Evolutionary conservation across 2,113 vertebrate genomes (phyloP).

Genomic region (Gracilinanus agilis): DNA sequence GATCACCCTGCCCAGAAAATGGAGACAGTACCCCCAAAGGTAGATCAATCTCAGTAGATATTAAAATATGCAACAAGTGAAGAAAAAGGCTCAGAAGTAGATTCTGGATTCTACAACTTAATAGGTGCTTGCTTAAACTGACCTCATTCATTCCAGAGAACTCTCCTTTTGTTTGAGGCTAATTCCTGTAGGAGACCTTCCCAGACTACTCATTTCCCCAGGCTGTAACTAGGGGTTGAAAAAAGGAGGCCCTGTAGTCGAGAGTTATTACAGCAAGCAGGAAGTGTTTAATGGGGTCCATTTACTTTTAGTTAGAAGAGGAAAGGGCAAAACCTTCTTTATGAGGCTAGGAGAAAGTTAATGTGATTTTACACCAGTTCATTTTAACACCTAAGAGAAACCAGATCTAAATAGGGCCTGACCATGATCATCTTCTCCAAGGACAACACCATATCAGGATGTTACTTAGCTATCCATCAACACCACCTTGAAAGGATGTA

Average conservation of each 20-base stretch:
- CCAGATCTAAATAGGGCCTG: background rate
- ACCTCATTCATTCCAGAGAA: constrained; percentile 3
- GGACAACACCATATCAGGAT: background rate
- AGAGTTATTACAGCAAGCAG: constrained; percentile 74
- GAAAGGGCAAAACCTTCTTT: constrained; percentile 72
- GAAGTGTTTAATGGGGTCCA: constrained; percentile 77
- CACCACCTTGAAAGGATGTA: too few relatives aligned
- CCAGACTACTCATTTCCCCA: constrained; percentile 62
- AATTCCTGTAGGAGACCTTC: constrained; percentile 62
- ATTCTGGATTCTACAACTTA: background rate
- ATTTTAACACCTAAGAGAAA: constrained; percentile 47
- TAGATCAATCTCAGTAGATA: background rate
- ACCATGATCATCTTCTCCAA: background rate
- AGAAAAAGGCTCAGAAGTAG: background rate
- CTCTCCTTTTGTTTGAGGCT: constrained; percentile 60
- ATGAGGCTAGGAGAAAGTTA: constrained; percentile 67
- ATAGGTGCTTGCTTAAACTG: accelerated
- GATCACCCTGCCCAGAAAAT: background rate
- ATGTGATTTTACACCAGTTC: constrained; percentile 56
- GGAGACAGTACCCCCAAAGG: background rate
- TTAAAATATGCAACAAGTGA: background rate
- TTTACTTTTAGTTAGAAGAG: constrained; percentile 77
- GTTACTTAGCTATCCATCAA: background rate
- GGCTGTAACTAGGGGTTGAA: constrained; percentile 24
- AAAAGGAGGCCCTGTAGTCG: constrained; percentile 49